Conservation (phyloP, 2,888 invertebrate genomes). For the Synergus itoensis region DNA sequence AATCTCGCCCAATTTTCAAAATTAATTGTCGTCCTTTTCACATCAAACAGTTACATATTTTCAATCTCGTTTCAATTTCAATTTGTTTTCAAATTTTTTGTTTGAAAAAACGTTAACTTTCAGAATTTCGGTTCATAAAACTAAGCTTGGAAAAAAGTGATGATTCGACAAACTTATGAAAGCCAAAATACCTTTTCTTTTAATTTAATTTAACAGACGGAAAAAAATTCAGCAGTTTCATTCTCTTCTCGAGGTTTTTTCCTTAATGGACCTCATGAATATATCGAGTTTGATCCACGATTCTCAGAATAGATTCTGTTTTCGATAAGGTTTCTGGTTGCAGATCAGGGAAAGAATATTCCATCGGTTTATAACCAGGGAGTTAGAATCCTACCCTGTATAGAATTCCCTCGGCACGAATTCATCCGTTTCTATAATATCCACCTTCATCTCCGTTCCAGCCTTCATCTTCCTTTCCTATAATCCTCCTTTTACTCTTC, state of each 20-base stretch:
- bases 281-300: slow-evolving; percentile 1
- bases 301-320: slow-evolving; percentile 49
- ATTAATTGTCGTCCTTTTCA: neutral
- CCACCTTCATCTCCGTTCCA: slow-evolving; percentile 50
- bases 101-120: too few relatives aligned
- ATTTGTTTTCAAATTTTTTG: neutral
- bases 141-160: too few relatives aligned
- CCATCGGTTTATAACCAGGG: slow-evolving; percentile 22
- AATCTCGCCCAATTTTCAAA: neutral
- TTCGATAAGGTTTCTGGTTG: slow-evolving; percentile 52
- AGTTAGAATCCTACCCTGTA: slow-evolving; percentile 50
- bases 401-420: slow-evolving; percentile 56
- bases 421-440: slow-evolving; percentile 55
- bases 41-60: neutral
- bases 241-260: neutral
- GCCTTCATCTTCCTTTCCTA: slow-evolving; percentile 52
- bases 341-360: slow-evolving; percentile 50
- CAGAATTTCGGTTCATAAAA: too few relatives aligned
- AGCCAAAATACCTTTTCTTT: neutral
- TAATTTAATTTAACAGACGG: neutral
- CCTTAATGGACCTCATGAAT: slow-evolving; percentile 36
- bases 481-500: slow-evolving; percentile 56
- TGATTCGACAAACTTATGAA: too few relatives aligned
- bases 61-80: neutral
- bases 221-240: neutral